Evolutionary conservation across 2,888 invertebrate species (phyloP).

Genomic region (Dioctria rufipes): DNA sequence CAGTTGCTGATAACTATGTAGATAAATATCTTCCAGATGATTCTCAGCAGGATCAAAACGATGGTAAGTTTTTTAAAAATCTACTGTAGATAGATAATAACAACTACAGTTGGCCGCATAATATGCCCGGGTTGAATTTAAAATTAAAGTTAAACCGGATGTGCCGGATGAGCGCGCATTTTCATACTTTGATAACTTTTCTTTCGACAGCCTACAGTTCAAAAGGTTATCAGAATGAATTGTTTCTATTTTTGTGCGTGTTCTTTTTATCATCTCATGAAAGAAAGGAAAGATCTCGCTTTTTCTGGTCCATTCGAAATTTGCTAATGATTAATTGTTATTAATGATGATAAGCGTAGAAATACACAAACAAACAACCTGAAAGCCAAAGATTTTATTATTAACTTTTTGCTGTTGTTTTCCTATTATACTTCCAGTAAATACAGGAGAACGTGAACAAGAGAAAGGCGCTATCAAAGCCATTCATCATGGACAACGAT

Average conservation of each 20-base stretch:
- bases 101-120: too few relatives aligned
- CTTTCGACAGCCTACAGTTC: background rate
- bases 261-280: background rate
- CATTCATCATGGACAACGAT: constrained; percentile 83
- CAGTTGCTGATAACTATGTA: constrained; percentile 85
- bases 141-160: background rate
- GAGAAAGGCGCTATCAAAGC: constrained; percentile 78
- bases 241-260: background rate
- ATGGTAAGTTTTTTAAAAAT: constrained; percentile 73
- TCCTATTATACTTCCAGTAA: background rate
- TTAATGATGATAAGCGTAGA: background rate
- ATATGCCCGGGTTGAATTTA: background rate
- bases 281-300: background rate
- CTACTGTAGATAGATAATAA: background rate
- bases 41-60: constrained; percentile 77
- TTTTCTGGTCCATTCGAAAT: background rate
- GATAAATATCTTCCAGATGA: constrained; percentile 85
- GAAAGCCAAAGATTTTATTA: background rate
- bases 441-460: constrained; percentile 57
- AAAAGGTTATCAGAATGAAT: constrained; percentile 24
- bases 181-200: background rate
- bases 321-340: background rate
- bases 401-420: background rate
- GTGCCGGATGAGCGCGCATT: background rate
- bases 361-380: background rate